These are phyloP conservation scores for Podabrus alpinus DNA, from an alignment of 2,888 invertebrate genomes.

Conservation along the genomic window DNA sequence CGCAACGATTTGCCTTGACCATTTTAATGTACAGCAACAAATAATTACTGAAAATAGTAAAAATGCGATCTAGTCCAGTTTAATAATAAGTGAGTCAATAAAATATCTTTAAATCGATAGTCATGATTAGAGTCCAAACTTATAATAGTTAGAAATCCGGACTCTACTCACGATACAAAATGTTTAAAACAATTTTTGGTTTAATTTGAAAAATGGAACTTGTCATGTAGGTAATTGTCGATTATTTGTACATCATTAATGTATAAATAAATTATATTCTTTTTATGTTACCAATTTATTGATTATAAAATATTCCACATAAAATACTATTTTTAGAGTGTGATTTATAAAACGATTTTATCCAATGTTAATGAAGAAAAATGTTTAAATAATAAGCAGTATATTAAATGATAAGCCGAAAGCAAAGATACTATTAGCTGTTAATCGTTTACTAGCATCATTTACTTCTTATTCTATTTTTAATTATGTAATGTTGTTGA, in stretches of 20 bases:
- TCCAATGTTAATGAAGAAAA: background rate
- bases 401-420: too few relatives aligned
- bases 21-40: too few relatives aligned
- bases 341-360: background rate
- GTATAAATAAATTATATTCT: background rate
- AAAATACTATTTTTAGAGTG: background rate
- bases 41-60: too few relatives aligned
- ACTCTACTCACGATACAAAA: background rate
- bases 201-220: background rate
- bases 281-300: background rate
- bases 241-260: background rate
- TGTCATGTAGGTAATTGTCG: background rate
- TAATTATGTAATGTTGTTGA: background rate
- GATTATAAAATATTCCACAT: background rate
- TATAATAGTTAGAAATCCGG: background rate
- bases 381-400: background rate
- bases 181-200: background rate
- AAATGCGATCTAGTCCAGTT: too few relatives aligned
- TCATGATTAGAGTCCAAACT: too few relatives aligned
- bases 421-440: background rate
- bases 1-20: too few relatives aligned
- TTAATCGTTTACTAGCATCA: background rate
- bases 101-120: too few relatives aligned
- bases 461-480: background rate
- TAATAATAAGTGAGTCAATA: too few relatives aligned